These are phyloP conservation scores for Isotomurus palustris DNA, from an alignment of 2,888 invertebrate species.

Conservation along the genomic window DNA sequence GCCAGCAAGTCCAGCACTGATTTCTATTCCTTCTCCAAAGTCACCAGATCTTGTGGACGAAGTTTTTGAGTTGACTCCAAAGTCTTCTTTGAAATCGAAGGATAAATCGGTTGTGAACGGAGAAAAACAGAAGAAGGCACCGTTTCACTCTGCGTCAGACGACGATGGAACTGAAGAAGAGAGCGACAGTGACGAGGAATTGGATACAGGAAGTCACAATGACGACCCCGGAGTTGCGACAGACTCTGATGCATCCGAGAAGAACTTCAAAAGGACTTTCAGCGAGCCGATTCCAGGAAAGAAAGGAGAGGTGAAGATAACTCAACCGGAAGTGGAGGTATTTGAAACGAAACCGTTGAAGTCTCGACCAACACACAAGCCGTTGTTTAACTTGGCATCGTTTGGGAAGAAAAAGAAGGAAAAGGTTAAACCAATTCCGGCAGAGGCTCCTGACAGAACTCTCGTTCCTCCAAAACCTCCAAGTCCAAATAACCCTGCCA, in stretches of 20 bases:
- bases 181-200: neutral
- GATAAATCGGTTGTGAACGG: neutral
- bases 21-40: slow-evolving; percentile 6
- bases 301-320: neutral
- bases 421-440: neutral
- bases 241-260: neutral
- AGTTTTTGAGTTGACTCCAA: neutral
- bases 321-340: neutral
- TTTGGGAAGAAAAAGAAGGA: slow-evolving; percentile 3
- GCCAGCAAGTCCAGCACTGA: neutral
- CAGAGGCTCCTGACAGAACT: neutral
- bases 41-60: slow-evolving; percentile 16
- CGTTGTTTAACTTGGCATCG: slow-evolving; percentile 3
- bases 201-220: neutral
- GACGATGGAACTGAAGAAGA: neutral
- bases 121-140: neutral
- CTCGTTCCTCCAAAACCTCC: slow-evolving; percentile 7
- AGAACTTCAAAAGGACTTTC: slow-evolving; percentile 1
- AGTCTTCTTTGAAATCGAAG: neutral
- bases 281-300: neutral
- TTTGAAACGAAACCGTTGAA: slow-evolving; percentile 1
- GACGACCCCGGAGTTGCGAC: neutral
- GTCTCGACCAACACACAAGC: slow-evolving; percentile 3
- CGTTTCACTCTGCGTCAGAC: slow-evolving; percentile 4
- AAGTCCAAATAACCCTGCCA: no score